These are phyloP conservation scores for Lethenteron reissneri DNA, from an alignment of 2,113 vertebrate species.

Conservation along the genomic window DNA sequence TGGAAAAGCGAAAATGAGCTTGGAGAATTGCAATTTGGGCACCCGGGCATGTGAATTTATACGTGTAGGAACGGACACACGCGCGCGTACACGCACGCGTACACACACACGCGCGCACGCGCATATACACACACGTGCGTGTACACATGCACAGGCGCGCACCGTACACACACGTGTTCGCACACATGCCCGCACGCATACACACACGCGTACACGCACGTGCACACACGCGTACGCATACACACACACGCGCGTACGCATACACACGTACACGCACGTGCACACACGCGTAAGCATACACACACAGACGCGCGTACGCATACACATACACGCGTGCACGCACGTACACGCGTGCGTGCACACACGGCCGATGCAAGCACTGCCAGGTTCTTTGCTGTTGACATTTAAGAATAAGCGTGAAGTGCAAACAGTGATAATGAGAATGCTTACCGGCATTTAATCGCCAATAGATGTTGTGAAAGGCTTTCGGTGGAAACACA, in stretches of 20 bases:
- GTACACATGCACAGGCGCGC: not conserved
- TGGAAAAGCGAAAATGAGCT: not conserved
- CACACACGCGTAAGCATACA: not conserved
- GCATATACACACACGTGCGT: not conserved
- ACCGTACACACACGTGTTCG: not conserved
- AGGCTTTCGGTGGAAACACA: no score
- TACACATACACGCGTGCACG: not conserved
- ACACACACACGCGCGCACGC: not conserved
- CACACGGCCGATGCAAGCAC: no score
- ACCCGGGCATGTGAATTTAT: not conserved
- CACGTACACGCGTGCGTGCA: not conserved
- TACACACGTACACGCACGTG: not conserved
- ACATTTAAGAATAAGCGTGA: no score
- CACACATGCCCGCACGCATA: not conserved
- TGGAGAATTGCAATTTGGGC: slow-evolving; percentile 4
- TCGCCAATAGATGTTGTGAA: no score
- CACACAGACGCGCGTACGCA: not conserved
- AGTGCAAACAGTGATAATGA: no score
- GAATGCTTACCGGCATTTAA: no score
- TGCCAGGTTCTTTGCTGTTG: no score
- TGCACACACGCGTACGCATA: not conserved
- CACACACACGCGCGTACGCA: not conserved
- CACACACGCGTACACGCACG: not conserved
- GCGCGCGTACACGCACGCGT: not conserved
- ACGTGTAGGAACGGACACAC: not conserved